Percentiles rank a stretch among this genome's conserved stretches.
phyloP scores from a whole-genome alignment of 1,140 invertebrate genomes.

The Zaprionus ghesquierei region DNA sequence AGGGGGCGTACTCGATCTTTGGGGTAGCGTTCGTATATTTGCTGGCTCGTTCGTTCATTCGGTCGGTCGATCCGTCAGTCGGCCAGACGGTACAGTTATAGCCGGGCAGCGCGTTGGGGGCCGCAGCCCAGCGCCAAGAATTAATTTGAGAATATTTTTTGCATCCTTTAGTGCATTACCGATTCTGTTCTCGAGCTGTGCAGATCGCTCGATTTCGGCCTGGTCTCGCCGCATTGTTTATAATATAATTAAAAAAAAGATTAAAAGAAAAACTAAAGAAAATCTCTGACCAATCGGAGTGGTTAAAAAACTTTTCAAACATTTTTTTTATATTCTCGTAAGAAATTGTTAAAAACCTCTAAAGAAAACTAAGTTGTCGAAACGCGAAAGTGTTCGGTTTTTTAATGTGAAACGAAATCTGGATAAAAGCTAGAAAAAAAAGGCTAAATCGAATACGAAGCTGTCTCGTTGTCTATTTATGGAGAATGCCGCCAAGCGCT shows the following conservation, averaged over 20 bases:
- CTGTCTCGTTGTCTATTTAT: slow-evolving; percentile 61
- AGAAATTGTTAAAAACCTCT: background rate
- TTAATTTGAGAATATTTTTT: slow-evolving; percentile 80
- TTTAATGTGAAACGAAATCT: slow-evolving; percentile 9
- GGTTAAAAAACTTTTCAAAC: slow-evolving; percentile 8
- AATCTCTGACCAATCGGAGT: slow-evolving; percentile 18
- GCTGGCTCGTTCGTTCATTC: background rate
- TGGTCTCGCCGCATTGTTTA: slow-evolving; percentile 48
- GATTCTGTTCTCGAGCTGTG: slow-evolving; percentile 79
- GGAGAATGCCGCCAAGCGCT: slow-evolving; percentile 61
- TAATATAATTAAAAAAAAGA: slow-evolving; percentile 27
- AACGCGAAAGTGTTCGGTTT: slow-evolving; percentile 28
- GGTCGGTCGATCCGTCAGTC: slow-evolving; percentile 10
- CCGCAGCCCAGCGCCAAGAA: slow-evolving; percentile 29
- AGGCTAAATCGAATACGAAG: slow-evolving; percentile 12
- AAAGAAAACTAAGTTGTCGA: slow-evolving; percentile 10
- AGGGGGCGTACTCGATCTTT: slow-evolving; percentile 25
- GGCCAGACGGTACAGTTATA: slow-evolving; percentile 56
- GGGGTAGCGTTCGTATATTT: slow-evolving; percentile 17
- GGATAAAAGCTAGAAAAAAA: slow-evolving; percentile 27
- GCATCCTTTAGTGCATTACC: slow-evolving; percentile 82
- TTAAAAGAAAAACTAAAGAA: slow-evolving; percentile 15
- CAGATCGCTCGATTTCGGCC: slow-evolving; percentile 71
- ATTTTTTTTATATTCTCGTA: background rate
- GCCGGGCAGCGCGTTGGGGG: slow-evolving; percentile 18